Percentiles rank a stretch among this genome's conserved stretches.
These are phyloP conservation scores for Prosapia bicincta DNA, from an alignment of 2,888 invertebrate species.

Conservation along the genomic window DNA sequence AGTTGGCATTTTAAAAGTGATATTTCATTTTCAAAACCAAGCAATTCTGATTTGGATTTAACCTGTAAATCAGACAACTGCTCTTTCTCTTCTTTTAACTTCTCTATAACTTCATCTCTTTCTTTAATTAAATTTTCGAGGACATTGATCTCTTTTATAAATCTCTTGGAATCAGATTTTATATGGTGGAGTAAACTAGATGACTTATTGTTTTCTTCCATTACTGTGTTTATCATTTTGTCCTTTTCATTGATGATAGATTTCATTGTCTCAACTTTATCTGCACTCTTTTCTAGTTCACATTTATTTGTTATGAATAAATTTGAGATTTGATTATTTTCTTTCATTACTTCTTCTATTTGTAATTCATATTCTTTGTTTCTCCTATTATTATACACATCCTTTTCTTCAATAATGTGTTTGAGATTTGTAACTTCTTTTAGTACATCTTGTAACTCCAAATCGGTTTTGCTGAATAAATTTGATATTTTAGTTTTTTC, in stretches of 20 bases:
- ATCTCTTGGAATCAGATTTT: neutral
- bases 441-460: too few relatives aligned
- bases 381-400: too few relatives aligned
- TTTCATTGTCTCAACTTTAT: neutral
- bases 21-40: neutral
- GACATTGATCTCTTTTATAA: neutral
- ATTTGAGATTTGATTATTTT: neutral
- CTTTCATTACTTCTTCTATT: too few relatives aligned
- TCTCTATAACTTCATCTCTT: neutral
- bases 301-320: neutral
- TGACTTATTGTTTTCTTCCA: neutral
- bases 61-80: neutral
- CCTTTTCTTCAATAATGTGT: too few relatives aligned
- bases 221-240: neutral
- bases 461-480: too few relatives aligned
- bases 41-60: neutral
- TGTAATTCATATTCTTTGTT: too few relatives aligned
- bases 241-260: neutral
- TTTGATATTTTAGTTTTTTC: too few relatives aligned
- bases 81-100: neutral
- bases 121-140: neutral
- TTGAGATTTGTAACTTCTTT: too few relatives aligned
- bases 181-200: neutral
- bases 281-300: neutral
- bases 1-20: neutral